Evolutionary conservation across 2,888 invertebrate species (phyloP), one percentile per base, ranked within the genome.

Genomic region (Drosophila mayaguana): DNA sequence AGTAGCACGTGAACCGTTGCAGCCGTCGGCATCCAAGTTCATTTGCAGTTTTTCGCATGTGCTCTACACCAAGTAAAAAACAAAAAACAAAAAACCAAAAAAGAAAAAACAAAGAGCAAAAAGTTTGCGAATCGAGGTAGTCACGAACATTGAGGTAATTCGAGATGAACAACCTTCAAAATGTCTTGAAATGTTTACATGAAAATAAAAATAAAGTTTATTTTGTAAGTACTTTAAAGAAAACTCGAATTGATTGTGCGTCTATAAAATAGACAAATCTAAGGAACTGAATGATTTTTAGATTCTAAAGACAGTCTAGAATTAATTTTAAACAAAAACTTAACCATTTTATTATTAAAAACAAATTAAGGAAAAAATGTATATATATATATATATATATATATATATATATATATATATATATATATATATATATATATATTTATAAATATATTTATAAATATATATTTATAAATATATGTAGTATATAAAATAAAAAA

Each of bases 1-100:
- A 63, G 28, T 50, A 63, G 63, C 77, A 67, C 67, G 71, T 72
- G 65, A 77, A 51, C 73, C 45, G 66, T 54, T 57, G 81, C 65
- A 83, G 69, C 46, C 67, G 71, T 36, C 59, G 69, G 69, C 65
- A 36, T 64, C 77, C 80, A 69, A 88, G 83, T 83, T 88, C 83
- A 88, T 80, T 88, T 88, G 70, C 83, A 88, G 76, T 82, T 88
- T 73, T 84, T 83, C 76, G 66, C 66, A 61, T 54, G 63, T 75
- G 63, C 78, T 54, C 81, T 75, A 56, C 62, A 73, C 72, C 54
- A 46, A 16, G 20, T 6, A 43, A 32, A 11, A 4, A n/a, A n/a
- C 1, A 20, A 34, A 3, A 25, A 46, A 7, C 11, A 8, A 51
- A 20, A 14, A 3, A 0, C 8, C 1, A 8, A 34, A 14, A 9